Conservation (phyloP, 2,797 vertebrate species). For the Parambassis ranga region DNA sequence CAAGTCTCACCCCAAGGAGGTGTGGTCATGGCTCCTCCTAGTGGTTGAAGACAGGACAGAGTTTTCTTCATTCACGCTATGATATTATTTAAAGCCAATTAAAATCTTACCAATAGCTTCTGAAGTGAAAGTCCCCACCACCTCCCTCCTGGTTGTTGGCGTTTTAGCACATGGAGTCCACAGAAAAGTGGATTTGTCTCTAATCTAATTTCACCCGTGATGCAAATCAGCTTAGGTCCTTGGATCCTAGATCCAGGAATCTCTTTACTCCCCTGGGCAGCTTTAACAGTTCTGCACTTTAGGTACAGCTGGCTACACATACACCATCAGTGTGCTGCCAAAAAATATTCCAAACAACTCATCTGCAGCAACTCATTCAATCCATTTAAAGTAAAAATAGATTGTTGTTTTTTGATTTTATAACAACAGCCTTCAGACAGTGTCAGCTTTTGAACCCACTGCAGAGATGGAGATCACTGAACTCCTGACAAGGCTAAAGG, state of each 20-base stretch:
- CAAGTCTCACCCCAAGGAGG: conserved; percentile 17
- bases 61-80: background rate
- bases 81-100: conserved; percentile 34
- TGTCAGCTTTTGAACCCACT: background rate
- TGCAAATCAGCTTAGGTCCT: conserved; percentile 73
- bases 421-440: background rate
- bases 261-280: conserved; percentile 48
- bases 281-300: conserved; percentile 33
- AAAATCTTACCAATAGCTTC: conserved; percentile 6
- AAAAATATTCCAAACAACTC: conserved; percentile 26
- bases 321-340: conserved; percentile 10
- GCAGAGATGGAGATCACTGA: conserved; percentile 28
- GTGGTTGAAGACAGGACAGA: conserved; percentile 48
- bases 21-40: conserved; percentile 71
- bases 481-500: conserved; percentile 40
- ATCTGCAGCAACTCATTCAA: conserved; percentile 59
- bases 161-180: conserved; percentile 49
- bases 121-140: background rate
- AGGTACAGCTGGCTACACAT: conserved; percentile 16
- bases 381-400: conserved; percentile 47
- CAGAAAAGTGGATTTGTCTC: conserved; percentile 74
- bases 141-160: conserved; percentile 30
- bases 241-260: conserved; percentile 58
- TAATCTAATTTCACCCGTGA: conserved; percentile 78
- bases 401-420: conserved; percentile 4